These are phyloP conservation scores for Petrolisthes manimaculis DNA, from an alignment of 2,888 invertebrate species.

Conservation along the genomic window DNA sequence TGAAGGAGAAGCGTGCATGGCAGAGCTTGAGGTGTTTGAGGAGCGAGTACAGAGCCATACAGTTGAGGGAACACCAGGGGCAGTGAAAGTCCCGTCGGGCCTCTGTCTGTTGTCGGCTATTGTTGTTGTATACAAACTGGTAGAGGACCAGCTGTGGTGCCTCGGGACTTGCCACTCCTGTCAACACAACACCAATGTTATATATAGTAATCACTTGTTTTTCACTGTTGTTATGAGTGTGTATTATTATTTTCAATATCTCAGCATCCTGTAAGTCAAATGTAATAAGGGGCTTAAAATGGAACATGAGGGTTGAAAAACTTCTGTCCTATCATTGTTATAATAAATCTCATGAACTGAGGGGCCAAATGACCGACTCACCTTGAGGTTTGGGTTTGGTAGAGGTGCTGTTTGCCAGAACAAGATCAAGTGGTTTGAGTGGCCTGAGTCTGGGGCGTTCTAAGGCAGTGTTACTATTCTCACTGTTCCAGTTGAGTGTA, in stretches of 20 bases:
- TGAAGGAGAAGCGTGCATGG: constrained; percentile 93
- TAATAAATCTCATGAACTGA: background rate
- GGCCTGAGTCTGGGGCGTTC: constrained; percentile 53
- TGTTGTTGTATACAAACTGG: constrained; percentile 95
- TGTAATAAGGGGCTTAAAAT: too few relatives aligned
- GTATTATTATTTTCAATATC: too few relatives aligned
- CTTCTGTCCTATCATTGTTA: background rate
- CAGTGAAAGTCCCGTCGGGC: constrained; percentile 93
- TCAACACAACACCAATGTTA: too few relatives aligned
- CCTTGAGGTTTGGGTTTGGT: constrained; percentile 64
- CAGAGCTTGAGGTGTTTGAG: constrained; percentile 93
- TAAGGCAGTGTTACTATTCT: constrained; percentile 32
- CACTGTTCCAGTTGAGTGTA: constrained; percentile 84
- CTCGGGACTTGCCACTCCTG: constrained; percentile 62
- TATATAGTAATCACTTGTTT: too few relatives aligned
- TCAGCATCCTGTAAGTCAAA: too few relatives aligned
- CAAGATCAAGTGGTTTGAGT: constrained; percentile 57
- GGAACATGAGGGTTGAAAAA: too few relatives aligned
- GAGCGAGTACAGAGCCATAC: constrained; percentile 86
- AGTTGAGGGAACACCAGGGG: constrained; percentile 95
- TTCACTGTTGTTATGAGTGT: too few relatives aligned
- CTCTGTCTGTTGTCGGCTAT: constrained; percentile 94
- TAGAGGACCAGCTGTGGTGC: constrained; percentile 85
- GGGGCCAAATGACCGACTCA: constrained; percentile 3
- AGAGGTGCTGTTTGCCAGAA: constrained; percentile 59